Base-by-base conservation (phyloP, 2,797 vertebrate species). In the Tapirus indicus region DNA sequence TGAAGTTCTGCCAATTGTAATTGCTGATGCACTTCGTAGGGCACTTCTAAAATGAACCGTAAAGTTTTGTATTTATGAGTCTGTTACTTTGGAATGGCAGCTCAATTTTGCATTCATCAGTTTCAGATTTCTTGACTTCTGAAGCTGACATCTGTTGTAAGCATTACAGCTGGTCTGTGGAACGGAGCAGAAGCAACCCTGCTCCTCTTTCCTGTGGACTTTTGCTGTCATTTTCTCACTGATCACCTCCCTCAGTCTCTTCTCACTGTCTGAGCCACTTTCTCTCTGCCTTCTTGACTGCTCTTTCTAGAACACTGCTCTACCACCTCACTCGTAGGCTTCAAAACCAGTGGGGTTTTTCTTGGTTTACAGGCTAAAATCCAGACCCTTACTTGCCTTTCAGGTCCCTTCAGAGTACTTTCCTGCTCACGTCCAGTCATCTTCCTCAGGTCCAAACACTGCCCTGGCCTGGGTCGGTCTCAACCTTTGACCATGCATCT, bases 1-100 rank as follows among this genome's bases (percentile, higher is more conserved):
- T 98, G 97, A 89, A 91, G 77, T 87, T 80, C 38, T 92, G 75
- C 79, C 49, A 13, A 1, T 56, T 17, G 2, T 87, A 56, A 62
- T 79, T 60, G 77, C 90, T 23, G 29, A 64, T 6, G 35, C 23
- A 3, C 49, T 71, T 77, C 58, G n/a, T 68, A 52, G 44, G 54
- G n/a, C 25, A 13, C 62, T 90, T 78, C 82, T 8, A 35, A 25
- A 72, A 25, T 68, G 49, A 16, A 6, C 20, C 7, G 58, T 64
- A 4, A 71, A 44, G 85, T 38, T 80, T 49, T n/a, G 12, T 80
- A 9, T 29, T 71, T n/a, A 2, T 7, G n/a, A 71, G 58, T 66
- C 89, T 64, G 25, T 56, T 71, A 12, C 49, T 89, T 35, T 49
- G 62, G 68, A 64, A 60, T 0, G 29, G 79, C 94, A 52, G 91